Evolutionary conservation across 2,888 invertebrate species (phyloP).

Genomic region (Drosophila neonasuta): DNA sequence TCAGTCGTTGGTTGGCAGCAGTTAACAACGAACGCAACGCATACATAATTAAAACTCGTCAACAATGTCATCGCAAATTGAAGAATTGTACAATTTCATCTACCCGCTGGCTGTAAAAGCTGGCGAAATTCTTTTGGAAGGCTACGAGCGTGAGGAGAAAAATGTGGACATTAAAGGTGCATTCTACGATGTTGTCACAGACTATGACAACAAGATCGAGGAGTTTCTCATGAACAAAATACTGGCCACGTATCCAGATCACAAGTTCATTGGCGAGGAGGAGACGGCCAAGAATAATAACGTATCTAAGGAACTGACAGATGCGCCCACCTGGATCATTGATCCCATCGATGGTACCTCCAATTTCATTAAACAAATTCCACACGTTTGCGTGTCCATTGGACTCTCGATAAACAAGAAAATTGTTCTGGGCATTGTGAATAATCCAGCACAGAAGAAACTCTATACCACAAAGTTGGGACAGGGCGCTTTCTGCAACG

Average conservation of each 20-base stretch:
- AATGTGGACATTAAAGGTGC: constrained; percentile 84
- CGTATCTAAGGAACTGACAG: constrained; percentile 85
- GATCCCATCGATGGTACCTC: constrained; percentile 94
- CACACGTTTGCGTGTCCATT: constrained; percentile 87
- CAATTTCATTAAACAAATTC: constrained; percentile 89
- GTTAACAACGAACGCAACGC: constrained; percentile 17
- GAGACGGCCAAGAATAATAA: constrained; percentile 81
- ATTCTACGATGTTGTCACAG: constrained; percentile 90
- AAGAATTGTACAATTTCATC: constrained; percentile 79
- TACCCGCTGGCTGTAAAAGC: constrained; percentile 78
- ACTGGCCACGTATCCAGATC: constrained; percentile 84
- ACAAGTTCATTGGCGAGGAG: constrained; percentile 90
- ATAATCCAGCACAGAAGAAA: constrained; percentile 88
- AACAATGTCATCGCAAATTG: constrained; percentile 68
- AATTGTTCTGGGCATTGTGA: constrained; percentile 87
- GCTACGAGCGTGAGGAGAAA: constrained; percentile 74
- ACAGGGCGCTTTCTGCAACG: constrained; percentile 90
- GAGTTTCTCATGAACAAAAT: constrained; percentile 85
- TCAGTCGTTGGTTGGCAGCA: constrained; percentile 7
- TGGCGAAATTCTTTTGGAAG: constrained; percentile 80
- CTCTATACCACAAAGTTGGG: constrained; percentile 88
- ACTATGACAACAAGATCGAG: constrained; percentile 90
- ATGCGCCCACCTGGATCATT: constrained; percentile 92
- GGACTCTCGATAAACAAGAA: constrained; percentile 85
- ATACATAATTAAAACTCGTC: constrained; percentile 4